A percentile compares a stretch with the other conserved stretches of the same genome.
Evolutionary conservation across 2,797 vertebrate genomes (phyloP).

Genomic region (Rhynchonycteris naso): DNA sequence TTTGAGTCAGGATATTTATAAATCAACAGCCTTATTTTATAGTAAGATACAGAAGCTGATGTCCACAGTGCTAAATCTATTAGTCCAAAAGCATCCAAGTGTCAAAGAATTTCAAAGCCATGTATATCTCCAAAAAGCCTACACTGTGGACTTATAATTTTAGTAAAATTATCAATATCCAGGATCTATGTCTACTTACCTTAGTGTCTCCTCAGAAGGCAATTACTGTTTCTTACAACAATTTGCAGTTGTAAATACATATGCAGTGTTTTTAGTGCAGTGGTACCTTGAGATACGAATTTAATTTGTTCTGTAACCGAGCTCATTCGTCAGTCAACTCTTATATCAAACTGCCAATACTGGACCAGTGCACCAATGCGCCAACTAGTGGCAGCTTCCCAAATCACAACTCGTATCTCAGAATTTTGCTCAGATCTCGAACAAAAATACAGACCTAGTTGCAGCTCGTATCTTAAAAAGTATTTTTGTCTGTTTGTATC

Average conservation of each 20-base stretch:
- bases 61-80: neutral
- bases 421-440: too few relatives aligned
- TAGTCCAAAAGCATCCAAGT: neutral
- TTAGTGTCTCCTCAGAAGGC: neutral
- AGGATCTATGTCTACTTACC: neutral
- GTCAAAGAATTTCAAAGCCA: neutral
- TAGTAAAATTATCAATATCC: constrained; percentile 4
- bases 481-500: too few relatives aligned
- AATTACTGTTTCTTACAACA: neutral
- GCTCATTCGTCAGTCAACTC: too few relatives aligned
- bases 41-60: neutral
- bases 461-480: too few relatives aligned
- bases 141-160: neutral
- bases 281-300: too few relatives aligned
- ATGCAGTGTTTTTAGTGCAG: neutral
- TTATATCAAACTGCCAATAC: too few relatives aligned
- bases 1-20: neutral
- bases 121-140: neutral
- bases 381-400: too few relatives aligned
- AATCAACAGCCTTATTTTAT: neutral
- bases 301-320: too few relatives aligned
- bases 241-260: neutral
- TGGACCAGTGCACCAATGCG: too few relatives aligned
- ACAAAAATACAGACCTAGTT: too few relatives aligned
- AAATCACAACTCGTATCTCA: too few relatives aligned